Conservation (phyloP, 2,797 vertebrate species). For the Argya squamiceps region DNA sequence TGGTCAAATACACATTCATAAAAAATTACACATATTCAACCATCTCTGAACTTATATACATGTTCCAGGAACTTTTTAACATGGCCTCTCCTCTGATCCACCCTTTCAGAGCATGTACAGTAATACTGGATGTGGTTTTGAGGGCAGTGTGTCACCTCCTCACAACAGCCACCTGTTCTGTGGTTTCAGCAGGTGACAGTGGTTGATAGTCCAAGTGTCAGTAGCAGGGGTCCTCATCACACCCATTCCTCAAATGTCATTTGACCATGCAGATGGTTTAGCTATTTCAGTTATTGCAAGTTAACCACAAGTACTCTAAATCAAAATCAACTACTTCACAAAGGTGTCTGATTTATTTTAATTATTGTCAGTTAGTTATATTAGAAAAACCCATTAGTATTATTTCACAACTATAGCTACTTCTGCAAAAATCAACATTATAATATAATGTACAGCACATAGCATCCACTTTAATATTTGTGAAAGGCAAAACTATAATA, state of each 20-base stretch:
- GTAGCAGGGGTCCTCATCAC: too few relatives aligned
- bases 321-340: neutral
- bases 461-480: neutral
- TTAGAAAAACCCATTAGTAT: neutral
- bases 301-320: neutral
- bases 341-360: neutral
- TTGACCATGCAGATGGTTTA: neutral
- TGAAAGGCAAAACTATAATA: neutral
- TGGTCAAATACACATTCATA: neutral
- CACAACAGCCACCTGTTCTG: accelerated
- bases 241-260: neutral
- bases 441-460: neutral
- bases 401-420: neutral
- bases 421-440: neutral
- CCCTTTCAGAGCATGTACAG: neutral
- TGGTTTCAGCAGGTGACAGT: neutral
- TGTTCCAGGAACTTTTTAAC: neutral
- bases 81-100: accelerated
- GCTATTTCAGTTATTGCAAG: neutral
- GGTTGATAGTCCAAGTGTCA: neutral
- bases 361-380: neutral
- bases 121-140: neutral
- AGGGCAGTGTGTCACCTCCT: neutral
- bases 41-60: neutral
- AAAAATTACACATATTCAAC: neutral